Conservation (phyloP, 2,797 vertebrate genomes). For the Gambusia yucatana region DNA sequence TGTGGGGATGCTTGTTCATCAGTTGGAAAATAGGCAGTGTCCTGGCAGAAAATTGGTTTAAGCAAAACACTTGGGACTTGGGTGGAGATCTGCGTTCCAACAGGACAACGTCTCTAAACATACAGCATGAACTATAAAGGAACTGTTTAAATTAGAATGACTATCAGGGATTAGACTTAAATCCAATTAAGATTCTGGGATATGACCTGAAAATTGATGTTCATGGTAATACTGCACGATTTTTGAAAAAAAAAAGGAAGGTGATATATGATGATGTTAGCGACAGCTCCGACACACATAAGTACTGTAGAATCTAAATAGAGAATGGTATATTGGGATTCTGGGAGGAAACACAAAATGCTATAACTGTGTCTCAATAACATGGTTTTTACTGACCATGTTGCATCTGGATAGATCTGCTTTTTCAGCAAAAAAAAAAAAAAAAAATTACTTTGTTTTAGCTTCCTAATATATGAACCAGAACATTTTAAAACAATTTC, state of each 20-base stretch:
- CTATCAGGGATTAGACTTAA: no score
- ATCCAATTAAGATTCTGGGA: no score
- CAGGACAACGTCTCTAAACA: neutral
- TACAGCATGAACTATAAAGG: neutral
- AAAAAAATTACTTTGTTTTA: neutral
- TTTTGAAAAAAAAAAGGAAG: no score
- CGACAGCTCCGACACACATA: no score
- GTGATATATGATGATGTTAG: no score
- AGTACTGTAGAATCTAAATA: neutral
- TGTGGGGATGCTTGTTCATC: neutral
- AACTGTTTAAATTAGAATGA: no score
- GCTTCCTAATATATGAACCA: neutral
- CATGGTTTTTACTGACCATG: neutral
- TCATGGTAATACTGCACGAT: no score
- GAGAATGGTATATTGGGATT: neutral
- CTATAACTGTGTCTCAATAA: neutral
- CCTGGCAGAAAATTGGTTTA: neutral
- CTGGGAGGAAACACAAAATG: neutral
- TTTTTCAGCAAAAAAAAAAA: neutral
- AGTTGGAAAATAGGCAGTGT: neutral
- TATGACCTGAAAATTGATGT: no score
- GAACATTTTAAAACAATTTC: neutral
- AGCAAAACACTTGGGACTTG: neutral
- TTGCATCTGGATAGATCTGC: neutral
- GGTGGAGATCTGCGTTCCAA: neutral